Percentiles rank a stretch among this genome's conserved stretches.
phyloP scores from a whole-genome alignment of 2,888 invertebrate genomes.

The Drosophila ezoana region DNA sequence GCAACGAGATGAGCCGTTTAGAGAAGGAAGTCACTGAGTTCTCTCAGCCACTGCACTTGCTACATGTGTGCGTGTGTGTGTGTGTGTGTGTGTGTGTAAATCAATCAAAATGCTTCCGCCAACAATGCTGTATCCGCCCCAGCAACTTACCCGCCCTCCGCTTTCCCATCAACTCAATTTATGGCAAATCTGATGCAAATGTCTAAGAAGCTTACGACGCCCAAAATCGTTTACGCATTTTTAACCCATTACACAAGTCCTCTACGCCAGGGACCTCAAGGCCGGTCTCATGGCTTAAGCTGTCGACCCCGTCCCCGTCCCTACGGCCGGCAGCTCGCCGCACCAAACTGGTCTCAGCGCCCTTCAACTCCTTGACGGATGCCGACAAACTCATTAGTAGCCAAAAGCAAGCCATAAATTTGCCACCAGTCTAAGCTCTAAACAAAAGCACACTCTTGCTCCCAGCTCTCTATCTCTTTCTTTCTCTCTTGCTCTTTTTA shows the following conservation, averaged over 20 bases:
- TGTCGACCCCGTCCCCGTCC: background rate
- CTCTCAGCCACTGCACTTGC: constrained; percentile 31
- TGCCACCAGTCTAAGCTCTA: constrained; percentile 55
- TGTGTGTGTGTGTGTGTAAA: constrained; percentile 56
- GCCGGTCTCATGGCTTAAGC: constrained; percentile 54
- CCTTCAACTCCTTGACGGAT: constrained; percentile 52
- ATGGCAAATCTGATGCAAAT: constrained; percentile 74
- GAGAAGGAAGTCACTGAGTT: constrained; percentile 44
- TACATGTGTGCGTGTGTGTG: constrained; percentile 15
- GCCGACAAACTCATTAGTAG: constrained; percentile 79
- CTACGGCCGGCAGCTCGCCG: constrained; percentile 13
- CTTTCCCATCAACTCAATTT: constrained; percentile 48
- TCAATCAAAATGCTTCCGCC: constrained; percentile 76
- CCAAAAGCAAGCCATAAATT: constrained; percentile 73
- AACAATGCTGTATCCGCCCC: constrained; percentile 33
- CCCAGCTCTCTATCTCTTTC: background rate
- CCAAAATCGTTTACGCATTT: constrained; percentile 76
- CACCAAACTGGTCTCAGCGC: constrained; percentile 10
- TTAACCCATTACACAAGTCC: constrained; percentile 68
- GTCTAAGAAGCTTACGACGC: constrained; percentile 77
- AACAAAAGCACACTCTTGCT: constrained; percentile 27
- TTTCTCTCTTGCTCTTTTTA: background rate
- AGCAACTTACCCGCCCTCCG: background rate
- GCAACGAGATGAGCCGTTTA: constrained; percentile 37
- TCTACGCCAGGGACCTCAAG: constrained; percentile 30